Evolutionary conservation across 2,797 vertebrate species (phyloP).

Genomic region (Sebastes wilsoni): DNA sequence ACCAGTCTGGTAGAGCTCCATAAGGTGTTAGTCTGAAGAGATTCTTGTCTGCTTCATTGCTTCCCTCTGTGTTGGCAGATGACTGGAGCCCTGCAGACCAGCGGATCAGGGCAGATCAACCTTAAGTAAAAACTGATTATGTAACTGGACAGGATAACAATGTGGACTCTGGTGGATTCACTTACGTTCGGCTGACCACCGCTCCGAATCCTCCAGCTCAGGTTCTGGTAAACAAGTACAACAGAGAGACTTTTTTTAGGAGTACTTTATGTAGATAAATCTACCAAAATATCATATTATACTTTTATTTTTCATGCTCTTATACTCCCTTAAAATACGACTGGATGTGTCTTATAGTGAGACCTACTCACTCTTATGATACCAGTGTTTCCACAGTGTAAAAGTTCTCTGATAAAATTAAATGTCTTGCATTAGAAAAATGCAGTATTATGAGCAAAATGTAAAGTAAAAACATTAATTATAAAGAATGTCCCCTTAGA

Average conservation of each 20-base stretch:
- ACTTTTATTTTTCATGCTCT: background rate
- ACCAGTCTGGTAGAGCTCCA: slow-evolving; percentile 85
- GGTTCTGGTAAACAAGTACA: slow-evolving; percentile 50
- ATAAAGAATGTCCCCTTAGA: no score
- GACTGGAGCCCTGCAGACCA: slow-evolving; percentile 59
- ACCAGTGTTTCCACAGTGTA: background rate
- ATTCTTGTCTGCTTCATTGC: slow-evolving; percentile 57
- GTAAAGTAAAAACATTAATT: no score
- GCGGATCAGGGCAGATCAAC: slow-evolving; percentile 16
- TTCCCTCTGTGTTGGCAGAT: slow-evolving; percentile 50
- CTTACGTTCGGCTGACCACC: slow-evolving; percentile 73
- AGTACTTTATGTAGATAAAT: background rate
- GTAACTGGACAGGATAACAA: background rate
- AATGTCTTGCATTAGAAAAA: background rate
- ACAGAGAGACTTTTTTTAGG: background rate
- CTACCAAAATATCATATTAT: background rate
- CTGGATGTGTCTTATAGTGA: background rate
- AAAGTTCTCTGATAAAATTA: background rate
- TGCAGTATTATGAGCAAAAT: no score
- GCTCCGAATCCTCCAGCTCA: slow-evolving; percentile 70
- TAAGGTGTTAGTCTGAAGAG: slow-evolving; percentile 80
- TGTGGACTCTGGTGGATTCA: slow-evolving; percentile 23
- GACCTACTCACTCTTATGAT: background rate
- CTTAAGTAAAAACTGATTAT: slow-evolving; percentile 9
- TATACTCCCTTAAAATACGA: background rate